These are phyloP conservation scores for Salvelinus alpinus DNA, from an alignment of 2,113 vertebrate genomes.

Conservation along the genomic window DNA sequence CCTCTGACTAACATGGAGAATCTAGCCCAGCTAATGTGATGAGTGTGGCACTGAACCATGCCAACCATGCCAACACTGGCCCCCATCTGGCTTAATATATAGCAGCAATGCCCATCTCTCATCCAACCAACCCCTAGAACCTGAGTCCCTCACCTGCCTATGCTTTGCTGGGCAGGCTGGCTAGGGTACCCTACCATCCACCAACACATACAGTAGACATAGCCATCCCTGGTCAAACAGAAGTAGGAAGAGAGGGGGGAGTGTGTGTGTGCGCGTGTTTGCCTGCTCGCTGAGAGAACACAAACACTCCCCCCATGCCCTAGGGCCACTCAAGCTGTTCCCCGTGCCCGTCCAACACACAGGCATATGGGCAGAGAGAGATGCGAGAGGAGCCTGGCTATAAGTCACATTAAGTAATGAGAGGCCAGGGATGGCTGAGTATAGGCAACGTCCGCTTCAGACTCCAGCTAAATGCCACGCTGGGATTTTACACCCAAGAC, in stretches of 20 bases:
- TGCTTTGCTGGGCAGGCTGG: background rate
- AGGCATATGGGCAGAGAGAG: slow-evolving; percentile 38
- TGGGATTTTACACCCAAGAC: background rate
- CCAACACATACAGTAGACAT: background rate
- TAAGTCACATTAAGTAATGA: slow-evolving; percentile 3
- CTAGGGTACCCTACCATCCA: background rate
- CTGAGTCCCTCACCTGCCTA: background rate
- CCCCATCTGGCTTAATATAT: slow-evolving; percentile 33
- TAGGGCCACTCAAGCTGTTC: slow-evolving; percentile 33
- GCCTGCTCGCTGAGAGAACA: background rate
- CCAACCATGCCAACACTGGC: slow-evolving; percentile 8
- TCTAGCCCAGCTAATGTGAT: slow-evolving; percentile 7
- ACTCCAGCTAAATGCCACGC: background rate
- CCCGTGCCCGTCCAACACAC: slow-evolving; percentile 22
- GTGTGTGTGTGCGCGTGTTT: background rate
- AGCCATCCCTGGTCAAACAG: background rate
- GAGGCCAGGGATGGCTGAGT: background rate
- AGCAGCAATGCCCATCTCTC: background rate
- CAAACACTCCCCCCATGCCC: background rate
- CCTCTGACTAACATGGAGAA: slow-evolving; percentile 33
- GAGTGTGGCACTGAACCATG: slow-evolving; percentile 31
- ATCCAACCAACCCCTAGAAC: background rate
- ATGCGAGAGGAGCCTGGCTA: background rate
- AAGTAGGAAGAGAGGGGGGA: background rate
- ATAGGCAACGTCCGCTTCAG: background rate